These are phyloP conservation scores for Eulacestoma nigropectus DNA, from an alignment of 2,113 vertebrate species.

Conservation along the genomic window DNA sequence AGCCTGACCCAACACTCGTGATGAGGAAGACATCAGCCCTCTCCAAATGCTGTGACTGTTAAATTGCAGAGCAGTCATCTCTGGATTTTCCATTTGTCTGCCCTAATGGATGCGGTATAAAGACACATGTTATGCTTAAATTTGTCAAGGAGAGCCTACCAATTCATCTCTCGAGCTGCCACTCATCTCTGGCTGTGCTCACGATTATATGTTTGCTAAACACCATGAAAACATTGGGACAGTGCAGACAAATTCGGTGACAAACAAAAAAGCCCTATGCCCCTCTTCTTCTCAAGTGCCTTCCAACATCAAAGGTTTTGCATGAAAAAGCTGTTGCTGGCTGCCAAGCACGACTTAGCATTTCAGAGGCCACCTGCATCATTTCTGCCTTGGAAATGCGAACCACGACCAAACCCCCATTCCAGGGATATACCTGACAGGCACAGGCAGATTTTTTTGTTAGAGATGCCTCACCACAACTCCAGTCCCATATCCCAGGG, in stretches of 20 bases:
- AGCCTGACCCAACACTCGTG: not conserved
- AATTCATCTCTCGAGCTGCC: not conserved
- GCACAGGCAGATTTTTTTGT: not conserved
- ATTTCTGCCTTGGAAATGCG: not conserved
- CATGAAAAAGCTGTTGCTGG: not conserved
- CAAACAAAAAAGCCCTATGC: not conserved
- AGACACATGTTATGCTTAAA: not conserved
- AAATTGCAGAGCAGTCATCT: constrained; percentile 30
- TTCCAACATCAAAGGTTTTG: not conserved
- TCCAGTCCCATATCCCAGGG: not conserved
- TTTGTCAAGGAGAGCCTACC: constrained; percentile 22
- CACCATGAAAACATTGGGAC: not conserved
- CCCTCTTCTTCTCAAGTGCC: not conserved
- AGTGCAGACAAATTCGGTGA: not conserved
- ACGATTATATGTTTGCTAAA: not conserved
- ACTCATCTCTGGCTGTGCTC: not conserved
- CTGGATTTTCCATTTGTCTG: constrained; percentile 27
- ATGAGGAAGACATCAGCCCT: constrained; percentile 14
- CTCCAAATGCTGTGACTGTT: not conserved
- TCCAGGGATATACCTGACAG: not conserved
- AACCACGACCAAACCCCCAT: not conserved
- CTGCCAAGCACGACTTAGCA: not conserved
- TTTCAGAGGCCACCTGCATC: not conserved
- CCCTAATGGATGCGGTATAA: constrained; percentile 9
- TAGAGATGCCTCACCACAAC: not conserved